A percentile compares a stretch with the other conserved stretches of the same genome.
These are phyloP conservation scores for Heliconius cydno DNA, from an alignment of 2,888 invertebrate genomes.

Conservation along the genomic window DNA sequence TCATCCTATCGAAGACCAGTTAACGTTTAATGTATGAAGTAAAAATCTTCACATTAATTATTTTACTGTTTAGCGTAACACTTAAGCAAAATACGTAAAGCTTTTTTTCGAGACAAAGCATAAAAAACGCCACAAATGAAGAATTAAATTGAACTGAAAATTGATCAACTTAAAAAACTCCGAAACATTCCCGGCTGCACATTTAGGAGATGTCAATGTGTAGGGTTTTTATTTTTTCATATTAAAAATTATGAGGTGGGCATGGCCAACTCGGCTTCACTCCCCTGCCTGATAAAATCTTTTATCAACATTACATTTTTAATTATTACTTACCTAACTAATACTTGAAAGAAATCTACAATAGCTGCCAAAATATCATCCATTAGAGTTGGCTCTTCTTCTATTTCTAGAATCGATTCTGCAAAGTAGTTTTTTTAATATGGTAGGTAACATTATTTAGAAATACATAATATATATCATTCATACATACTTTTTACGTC, in stretches of 20 bases:
- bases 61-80: background rate
- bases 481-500: background rate
- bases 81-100: background rate
- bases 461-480: background rate
- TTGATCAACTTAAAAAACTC: background rate
- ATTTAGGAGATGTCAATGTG: background rate
- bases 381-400: slow-evolving; percentile 63
- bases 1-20: too few relatives aligned
- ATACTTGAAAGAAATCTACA: slow-evolving; percentile 75
- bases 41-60: background rate
- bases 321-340: slow-evolving; percentile 66
- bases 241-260: too few relatives aligned
- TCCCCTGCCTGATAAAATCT: too few relatives aligned
- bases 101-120: too few relatives aligned
- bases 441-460: background rate
- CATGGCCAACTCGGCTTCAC: too few relatives aligned
- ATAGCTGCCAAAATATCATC: slow-evolving; percentile 73
- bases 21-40: background rate
- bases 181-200: background rate
- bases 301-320: background rate
- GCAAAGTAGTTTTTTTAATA: slow-evolving; percentile 35
- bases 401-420: slow-evolving; percentile 62
- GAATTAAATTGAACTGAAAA: too few relatives aligned
- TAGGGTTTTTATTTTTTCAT: background rate
- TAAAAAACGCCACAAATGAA: too few relatives aligned